Evolutionary conservation across 2,888 invertebrate genomes (phyloP).

Genomic region (Ganaspis brasiliensis): DNA sequence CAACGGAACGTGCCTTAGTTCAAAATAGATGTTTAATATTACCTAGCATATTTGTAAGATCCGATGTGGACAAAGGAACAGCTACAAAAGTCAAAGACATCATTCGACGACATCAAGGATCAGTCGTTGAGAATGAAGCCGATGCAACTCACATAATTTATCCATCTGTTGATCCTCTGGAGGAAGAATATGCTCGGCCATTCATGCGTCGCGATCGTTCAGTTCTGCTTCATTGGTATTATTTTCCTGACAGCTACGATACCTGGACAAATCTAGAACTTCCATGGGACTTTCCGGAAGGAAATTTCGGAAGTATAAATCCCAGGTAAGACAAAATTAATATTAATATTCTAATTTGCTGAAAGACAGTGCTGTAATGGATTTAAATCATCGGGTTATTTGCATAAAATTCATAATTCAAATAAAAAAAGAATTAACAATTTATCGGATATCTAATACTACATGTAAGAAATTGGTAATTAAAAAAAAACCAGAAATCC

Average conservation of each 20-base stretch:
- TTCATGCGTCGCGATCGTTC: slow-evolving; percentile 90
- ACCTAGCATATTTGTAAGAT: slow-evolving; percentile 90
- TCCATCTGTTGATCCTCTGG: slow-evolving; percentile 91
- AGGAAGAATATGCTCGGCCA: slow-evolving; percentile 95
- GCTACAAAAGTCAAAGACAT: slow-evolving; percentile 93
- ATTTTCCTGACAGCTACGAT: slow-evolving; percentile 96
- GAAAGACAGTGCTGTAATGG: too few relatives aligned
- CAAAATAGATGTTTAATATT: slow-evolving; percentile 90
- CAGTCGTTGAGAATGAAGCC: slow-evolving; percentile 88
- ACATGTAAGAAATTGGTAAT: too few relatives aligned
- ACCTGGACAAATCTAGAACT: slow-evolving; percentile 85
- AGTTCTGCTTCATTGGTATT: slow-evolving; percentile 97
- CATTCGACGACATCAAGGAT: slow-evolving; percentile 92
- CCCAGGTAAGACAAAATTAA: slow-evolving; percentile 64
- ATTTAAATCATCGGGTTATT: too few relatives aligned
- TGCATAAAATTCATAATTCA: too few relatives aligned
- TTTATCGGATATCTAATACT: too few relatives aligned
- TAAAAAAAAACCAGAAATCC: too few relatives aligned
- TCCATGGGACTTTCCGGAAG: slow-evolving; percentile 78
- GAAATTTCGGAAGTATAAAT: slow-evolving; percentile 65
- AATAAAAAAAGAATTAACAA: too few relatives aligned
- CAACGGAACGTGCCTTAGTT: slow-evolving; percentile 91
- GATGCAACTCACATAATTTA: slow-evolving; percentile 96
- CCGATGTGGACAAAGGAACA: slow-evolving; percentile 92
- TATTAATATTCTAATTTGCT: too few relatives aligned